Percentiles rank a stretch among this genome's conserved stretches.
Conservation (phyloP, 2,113 vertebrate genomes). For the Lanius ludovicianus region DNA sequence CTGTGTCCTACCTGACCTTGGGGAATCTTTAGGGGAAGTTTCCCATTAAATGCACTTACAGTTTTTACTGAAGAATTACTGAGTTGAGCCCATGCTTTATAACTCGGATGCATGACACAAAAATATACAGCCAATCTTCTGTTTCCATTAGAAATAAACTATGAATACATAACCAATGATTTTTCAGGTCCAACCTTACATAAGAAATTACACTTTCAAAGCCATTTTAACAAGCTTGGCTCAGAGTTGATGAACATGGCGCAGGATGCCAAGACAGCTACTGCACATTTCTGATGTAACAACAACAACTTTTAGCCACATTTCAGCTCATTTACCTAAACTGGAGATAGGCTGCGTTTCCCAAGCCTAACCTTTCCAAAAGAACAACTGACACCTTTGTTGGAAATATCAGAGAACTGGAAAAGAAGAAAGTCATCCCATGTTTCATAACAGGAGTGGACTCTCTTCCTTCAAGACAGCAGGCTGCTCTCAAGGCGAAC, state of each 20-base stretch:
- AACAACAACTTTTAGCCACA: not conserved
- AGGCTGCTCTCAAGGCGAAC: not conserved
- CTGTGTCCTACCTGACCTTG: constrained; percentile 24
- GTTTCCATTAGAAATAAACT: not conserved
- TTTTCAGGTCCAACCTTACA: not conserved
- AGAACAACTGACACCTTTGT: not conserved
- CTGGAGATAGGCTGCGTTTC: not conserved
- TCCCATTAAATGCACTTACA: not conserved
- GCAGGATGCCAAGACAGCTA: not conserved
- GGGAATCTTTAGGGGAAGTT: not conserved
- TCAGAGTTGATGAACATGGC: not conserved
- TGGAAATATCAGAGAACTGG: not conserved
- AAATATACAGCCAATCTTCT: not conserved
- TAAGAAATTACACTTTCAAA: not conserved
- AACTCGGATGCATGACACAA: not conserved
- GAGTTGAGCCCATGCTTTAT: not conserved
- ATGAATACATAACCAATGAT: not conserved
- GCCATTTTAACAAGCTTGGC: not conserved
- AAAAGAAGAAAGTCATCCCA: not conserved
- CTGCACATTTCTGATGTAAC: not conserved
- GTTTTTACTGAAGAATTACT: not conserved
- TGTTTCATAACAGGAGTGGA: not conserved
- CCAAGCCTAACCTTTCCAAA: not conserved
- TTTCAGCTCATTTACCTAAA: not conserved
- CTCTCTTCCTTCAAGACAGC: not conserved